phyloP scores from a whole-genome alignment of 2,113 vertebrate species.

The Channa argus region DNA sequence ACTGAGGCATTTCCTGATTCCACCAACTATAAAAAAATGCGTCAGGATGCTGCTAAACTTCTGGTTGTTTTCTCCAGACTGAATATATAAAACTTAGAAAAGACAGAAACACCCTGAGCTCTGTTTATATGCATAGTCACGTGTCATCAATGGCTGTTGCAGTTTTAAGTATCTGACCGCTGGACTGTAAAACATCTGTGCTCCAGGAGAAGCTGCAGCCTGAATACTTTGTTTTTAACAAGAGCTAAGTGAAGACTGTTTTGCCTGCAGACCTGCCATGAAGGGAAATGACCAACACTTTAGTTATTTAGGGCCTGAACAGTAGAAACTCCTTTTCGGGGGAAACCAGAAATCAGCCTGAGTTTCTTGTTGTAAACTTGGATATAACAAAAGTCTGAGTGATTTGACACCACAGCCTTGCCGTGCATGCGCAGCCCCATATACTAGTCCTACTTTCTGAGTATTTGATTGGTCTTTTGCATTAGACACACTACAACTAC shows the following conservation, averaged over 20 bases:
- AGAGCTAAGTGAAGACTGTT: constrained; percentile 33
- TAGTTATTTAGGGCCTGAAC: background rate
- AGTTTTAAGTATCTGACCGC: background rate
- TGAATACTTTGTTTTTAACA: constrained; percentile 27
- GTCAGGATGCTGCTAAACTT: background rate
- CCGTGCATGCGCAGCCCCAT: constrained; percentile 11
- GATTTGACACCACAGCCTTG: constrained; percentile 1
- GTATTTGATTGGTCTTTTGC: background rate
- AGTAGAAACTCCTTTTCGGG: background rate
- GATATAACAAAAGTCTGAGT: background rate
- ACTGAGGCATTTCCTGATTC: no score
- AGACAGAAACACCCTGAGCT: no score
- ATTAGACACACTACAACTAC: background rate
- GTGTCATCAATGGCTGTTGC: background rate
- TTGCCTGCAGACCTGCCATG: constrained; percentile 15
- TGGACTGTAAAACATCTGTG: background rate
- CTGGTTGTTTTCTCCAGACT: background rate
- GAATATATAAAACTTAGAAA: background rate
- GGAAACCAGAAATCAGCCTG: background rate
- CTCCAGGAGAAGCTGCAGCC: no score
- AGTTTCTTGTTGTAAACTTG: background rate
- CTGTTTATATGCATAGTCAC: no score
- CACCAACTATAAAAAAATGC: no score
- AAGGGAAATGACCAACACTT: constrained; percentile 8
- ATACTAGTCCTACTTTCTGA: background rate